Evolutionary conservation across 2,888 invertebrate species (phyloP), one percentile per base, ranked within the genome.

Genomic region (Panorpa germanica): DNA sequence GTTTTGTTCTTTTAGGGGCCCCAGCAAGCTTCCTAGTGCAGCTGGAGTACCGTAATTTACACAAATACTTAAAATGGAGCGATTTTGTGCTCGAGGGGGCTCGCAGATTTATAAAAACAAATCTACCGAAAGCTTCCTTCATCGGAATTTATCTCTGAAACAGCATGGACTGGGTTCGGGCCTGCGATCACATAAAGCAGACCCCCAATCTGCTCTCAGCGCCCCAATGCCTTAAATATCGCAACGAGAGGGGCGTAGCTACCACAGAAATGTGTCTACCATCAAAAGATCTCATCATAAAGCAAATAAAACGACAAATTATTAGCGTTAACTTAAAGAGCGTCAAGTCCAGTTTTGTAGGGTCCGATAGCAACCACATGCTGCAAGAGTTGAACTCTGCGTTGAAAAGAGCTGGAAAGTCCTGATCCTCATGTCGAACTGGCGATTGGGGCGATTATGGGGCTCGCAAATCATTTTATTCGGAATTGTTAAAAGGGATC

Each of bases 11-110:
- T n/a, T n/a, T n/a, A n/a, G n/a, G n/a, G 30, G 88, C 93, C 3
- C 95, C 95, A 8, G 91, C 86, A 1, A 77, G 77, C 49, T 95
- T 93, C 55, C 95, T 95, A 9, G 83, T 93, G 1, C 82, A 83
- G 52, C 51, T 63, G 38, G 81, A 85, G 53, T 83, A 91, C 54
- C 61, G 73, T 31, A 49, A 50, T 21, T 54, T 91, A 11, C 93
- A 93, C 23, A 72, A 72, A 44, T 81, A 82, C 50, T 48, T 95
- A 16, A 50, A 62, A 36, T 95, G 91, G 90, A 82, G 67, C 42
- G 58, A 67, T 18, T 49, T 61, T 12, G 70, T 88, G 35, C 46
- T 55, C 2, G 50, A 57, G 4, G 63, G 65, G 47, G 75, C 81
- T 1, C 65, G 65, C 40, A 44, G 59, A 7, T 90, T 80, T 45